Conservation (phyloP, 2,797 vertebrate species). For the Atherinosoma microstoma region DNA sequence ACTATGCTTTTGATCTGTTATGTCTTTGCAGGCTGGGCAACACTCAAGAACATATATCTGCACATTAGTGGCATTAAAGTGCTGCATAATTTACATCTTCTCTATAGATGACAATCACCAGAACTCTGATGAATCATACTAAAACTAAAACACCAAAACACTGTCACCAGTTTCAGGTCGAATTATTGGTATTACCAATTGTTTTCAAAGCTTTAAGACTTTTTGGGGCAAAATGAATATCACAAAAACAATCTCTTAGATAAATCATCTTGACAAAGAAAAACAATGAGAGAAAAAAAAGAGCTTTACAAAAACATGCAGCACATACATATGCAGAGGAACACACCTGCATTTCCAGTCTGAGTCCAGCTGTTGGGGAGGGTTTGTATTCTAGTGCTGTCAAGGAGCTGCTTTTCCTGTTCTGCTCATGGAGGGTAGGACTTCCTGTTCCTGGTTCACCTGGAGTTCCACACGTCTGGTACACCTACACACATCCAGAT, state of each 20-base stretch:
- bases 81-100: not conserved
- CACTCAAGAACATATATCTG: not conserved
- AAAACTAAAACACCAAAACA: not conserved
- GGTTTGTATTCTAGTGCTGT: slow-evolving; percentile 81
- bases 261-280: not conserved
- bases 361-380: slow-evolving; percentile 70
- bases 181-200: too few relatives aligned
- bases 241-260: not conserved
- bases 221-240: too few relatives aligned
- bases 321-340: not conserved
- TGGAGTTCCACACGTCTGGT: slow-evolving; percentile 89
- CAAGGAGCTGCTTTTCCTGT: slow-evolving; percentile 76
- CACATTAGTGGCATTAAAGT: not conserved
- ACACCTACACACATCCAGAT: slow-evolving; percentile 79
- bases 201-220: too few relatives aligned
- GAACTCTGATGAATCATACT: not conserved
- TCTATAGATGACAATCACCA: not conserved
- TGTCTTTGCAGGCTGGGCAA: not conserved
- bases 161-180: too few relatives aligned
- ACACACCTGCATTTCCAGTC: slow-evolving; percentile 90
- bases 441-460: slow-evolving; percentile 84
- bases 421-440: slow-evolving; percentile 80
- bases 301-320: not conserved
- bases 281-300: not conserved
- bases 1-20: not conserved